A percentile compares a stretch with the other conserved stretches of the same genome.
These are phyloP conservation scores for Drosophila borborema DNA, from an alignment of 2,888 invertebrate species.

Conservation along the genomic window DNA sequence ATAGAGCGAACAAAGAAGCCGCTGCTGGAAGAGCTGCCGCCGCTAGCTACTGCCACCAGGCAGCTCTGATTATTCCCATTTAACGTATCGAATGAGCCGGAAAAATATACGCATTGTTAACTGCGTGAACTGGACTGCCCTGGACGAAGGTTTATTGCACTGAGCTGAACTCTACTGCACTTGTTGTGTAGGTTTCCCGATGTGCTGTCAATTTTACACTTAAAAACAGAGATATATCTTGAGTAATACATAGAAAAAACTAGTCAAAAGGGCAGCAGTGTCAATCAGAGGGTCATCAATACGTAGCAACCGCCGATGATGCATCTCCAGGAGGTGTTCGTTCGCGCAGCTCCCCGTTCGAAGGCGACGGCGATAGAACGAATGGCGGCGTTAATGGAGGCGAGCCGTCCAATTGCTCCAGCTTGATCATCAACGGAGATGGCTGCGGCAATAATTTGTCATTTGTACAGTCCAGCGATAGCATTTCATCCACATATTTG, in stretches of 20 bases:
- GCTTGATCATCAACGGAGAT: slow-evolving; percentile 63
- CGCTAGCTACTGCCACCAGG: slow-evolving; percentile 11
- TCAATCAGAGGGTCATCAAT: slow-evolving; percentile 20
- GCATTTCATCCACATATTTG: slow-evolving; percentile 56
- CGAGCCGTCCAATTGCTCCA: slow-evolving; percentile 60
- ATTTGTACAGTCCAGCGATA: slow-evolving; percentile 38
- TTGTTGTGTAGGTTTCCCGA: slow-evolving; percentile 21
- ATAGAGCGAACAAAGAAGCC: slow-evolving; percentile 19
- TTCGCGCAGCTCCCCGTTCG: slow-evolving; percentile 57
- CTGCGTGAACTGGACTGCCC: slow-evolving; percentile 18
- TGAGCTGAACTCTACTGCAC: slow-evolving; percentile 27
- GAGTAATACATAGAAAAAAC: slow-evolving; percentile 18
- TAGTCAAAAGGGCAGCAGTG: slow-evolving; percentile 27
- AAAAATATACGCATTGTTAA: slow-evolving; percentile 35
- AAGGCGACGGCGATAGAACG: slow-evolving; percentile 28
- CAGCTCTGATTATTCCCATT: slow-evolving; percentile 31
- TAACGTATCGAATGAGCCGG: slow-evolving; percentile 33
- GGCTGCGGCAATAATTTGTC: slow-evolving; percentile 43
- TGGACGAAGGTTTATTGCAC: slow-evolving; percentile 35
- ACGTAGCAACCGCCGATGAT: slow-evolving; percentile 41
- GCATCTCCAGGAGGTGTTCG: slow-evolving; percentile 60
- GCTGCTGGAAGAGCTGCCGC: not conserved
- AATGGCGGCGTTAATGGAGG: slow-evolving; percentile 37
- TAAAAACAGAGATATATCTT: slow-evolving; percentile 18
- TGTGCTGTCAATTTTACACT: slow-evolving; percentile 28